phyloP scores from a whole-genome alignment of 2,113 vertebrate genomes.

The Papio anubis region DNA sequence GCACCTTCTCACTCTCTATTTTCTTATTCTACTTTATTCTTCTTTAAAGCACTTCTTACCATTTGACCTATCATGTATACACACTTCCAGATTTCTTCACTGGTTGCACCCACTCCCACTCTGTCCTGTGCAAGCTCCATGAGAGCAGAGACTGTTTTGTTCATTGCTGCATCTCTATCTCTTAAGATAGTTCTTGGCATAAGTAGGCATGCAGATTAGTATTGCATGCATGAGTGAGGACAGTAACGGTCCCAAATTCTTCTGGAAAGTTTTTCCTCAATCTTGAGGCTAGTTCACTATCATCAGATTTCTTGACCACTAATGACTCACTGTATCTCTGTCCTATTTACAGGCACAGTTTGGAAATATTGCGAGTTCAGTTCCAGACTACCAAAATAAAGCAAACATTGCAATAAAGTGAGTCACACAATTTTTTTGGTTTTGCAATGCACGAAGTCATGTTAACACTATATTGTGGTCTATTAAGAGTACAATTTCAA shows the following conservation, averaged over 20 bases:
- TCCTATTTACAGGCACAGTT: background rate
- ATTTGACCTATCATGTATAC: background rate
- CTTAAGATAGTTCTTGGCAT: background rate
- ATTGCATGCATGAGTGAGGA: background rate
- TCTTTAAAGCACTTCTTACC: background rate
- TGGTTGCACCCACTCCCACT: background rate
- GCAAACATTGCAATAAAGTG: background rate
- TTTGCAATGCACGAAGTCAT: background rate
- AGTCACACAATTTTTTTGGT: background rate
- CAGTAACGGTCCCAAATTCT: background rate
- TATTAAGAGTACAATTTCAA: background rate
- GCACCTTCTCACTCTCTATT: background rate
- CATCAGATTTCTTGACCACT: background rate
- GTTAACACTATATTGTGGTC: background rate
- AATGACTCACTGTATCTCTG: background rate
- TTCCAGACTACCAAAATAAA: background rate
- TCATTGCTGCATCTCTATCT: background rate
- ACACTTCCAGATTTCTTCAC: background rate
- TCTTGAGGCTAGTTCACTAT: background rate
- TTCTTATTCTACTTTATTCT: background rate
- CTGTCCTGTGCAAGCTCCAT: background rate
- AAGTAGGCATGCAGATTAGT: background rate
- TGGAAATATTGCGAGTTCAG: background rate
- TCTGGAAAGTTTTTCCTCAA: background rate
- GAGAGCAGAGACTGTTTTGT: background rate